Evolutionary conservation across 2,113 vertebrate genomes (phyloP), one percentile per base, ranked within the genome.

Genomic region (Cyanoderma ruficeps): DNA sequence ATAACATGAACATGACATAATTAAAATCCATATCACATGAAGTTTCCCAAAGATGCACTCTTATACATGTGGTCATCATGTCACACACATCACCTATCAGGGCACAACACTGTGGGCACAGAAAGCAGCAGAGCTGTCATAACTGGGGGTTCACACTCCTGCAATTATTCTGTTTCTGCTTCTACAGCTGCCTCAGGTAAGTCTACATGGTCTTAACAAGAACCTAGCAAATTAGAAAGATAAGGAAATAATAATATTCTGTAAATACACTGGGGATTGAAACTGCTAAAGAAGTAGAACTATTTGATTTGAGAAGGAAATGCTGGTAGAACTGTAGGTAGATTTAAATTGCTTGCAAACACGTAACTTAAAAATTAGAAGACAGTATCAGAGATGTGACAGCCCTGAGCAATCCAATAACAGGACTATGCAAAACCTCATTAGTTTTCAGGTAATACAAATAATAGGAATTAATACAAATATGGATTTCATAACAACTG

Each of bases 1-100:
- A 5, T 6, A 78, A 61, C 2, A 2, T 31, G 11, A 67, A 50
- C 5, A 10, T 11, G n/a, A 37, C n/a, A 63, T 5, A 77, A 74
- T 14, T n/a, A n/a, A 22, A 7, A 35, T 4, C 37, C 31, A 4
- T 9, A 27, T 15, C n/a, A 88, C 28, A 37, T 3, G 21, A 53
- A 67, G n/a, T 44, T 47, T 84, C 72, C 52, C 53, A 56, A 44
- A 60, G 33, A 22, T 13, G 4, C 27, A 6, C 28, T 35, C 39
- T 27, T 13, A 21, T 7, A 30, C 33, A 4, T 15, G 37, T 33
- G n/a, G 42, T 21, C 47, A 42, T 22, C 2, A 0, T 0, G 2
- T 19, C 41, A 65, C 14, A 31, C 27, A 33, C 27, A 5, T 33
- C 19, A 35, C 17, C 46, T 17, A 1, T 5, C 35, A 18, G 3